phyloP scores from a whole-genome alignment of 2,888 invertebrate species.

The Cheilosia vernalis region DNA sequence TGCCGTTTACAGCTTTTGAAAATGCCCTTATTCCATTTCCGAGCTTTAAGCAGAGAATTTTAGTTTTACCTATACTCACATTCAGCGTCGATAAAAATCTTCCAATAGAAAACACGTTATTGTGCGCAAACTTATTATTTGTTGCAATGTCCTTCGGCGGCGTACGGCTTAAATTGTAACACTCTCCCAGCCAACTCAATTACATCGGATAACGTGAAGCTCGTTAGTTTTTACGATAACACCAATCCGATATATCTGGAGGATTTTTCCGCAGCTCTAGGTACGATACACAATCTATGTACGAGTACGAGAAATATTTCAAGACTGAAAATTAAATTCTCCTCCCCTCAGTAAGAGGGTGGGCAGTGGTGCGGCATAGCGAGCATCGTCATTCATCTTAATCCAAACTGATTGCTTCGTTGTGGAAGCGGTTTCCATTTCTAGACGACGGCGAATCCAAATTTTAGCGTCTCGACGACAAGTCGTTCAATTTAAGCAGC shows the following conservation, averaged over 20 bases:
- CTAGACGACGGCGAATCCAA: background rate
- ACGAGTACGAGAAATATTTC: conserved; percentile 7
- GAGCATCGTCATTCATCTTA: conserved; percentile 72
- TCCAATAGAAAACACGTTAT: conserved; percentile 22
- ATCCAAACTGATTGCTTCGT: conserved; percentile 73
- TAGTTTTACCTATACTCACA: conserved; percentile 36
- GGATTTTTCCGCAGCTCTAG: conserved; percentile 7
- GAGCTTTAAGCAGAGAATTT: background rate
- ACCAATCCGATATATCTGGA: conserved; percentile 54
- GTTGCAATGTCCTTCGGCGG: conserved; percentile 40
- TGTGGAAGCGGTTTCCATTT: conserved; percentile 11
- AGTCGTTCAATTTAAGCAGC: conserved; percentile 52
- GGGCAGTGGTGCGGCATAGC: conserved; percentile 9
- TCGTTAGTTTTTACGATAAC: conserved; percentile 74
- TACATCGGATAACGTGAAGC: conserved; percentile 53
- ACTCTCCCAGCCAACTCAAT: conserved; percentile 61
- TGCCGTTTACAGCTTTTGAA: background rate
- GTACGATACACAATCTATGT: background rate
- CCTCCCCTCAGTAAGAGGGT: background rate
- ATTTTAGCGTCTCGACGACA: conserved; percentile 52
- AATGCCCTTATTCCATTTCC: background rate
- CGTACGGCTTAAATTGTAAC: conserved; percentile 47
- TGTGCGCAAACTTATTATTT: conserved; percentile 49
- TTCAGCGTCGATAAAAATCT: conserved; percentile 19
- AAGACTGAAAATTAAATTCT: conserved; percentile 67